Conservation (phyloP, 30 jellyfish, hydroid and myxozoan species). For the Euphysa ruthae region DNA sequence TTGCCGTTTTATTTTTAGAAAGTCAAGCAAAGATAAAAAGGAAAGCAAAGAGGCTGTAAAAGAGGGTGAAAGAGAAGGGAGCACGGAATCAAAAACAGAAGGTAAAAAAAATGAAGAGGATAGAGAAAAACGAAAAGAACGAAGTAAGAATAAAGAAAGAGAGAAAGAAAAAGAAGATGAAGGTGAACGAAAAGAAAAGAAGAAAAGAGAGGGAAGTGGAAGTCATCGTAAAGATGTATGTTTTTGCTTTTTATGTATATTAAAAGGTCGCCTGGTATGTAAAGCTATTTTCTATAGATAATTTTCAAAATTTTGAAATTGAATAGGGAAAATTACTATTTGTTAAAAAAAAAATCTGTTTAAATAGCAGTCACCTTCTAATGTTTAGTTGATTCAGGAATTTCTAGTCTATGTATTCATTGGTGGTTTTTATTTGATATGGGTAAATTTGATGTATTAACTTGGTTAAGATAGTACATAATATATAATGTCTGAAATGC, state of each 20-base stretch:
- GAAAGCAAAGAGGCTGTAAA: neutral
- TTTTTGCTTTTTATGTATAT: neutral
- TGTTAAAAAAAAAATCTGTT: no score
- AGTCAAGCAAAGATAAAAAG: conserved; percentile 16
- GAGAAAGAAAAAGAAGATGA: conserved; percentile 17
- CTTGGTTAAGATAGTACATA: no score
- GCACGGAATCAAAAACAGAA: neutral
- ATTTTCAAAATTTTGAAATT: no score
- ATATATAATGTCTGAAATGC: no score
- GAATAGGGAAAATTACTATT: no score
- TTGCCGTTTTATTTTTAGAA: neutral
- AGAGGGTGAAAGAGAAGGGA: conserved; percentile 6
- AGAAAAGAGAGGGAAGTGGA: conserved; percentile 29
- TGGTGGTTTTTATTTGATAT: no score
- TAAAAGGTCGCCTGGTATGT: no score
- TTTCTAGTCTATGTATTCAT: no score
- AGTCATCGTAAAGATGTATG: conserved; percentile 2
- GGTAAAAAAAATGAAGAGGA: neutral
- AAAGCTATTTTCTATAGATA: no score
- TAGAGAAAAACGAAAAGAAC: neutral
- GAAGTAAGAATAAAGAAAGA: conserved; percentile 21
- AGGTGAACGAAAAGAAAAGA: conserved; percentile 24
- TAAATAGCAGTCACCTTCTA: no score
- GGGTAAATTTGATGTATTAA: no score
- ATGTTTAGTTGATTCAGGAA: no score